Evolutionary conservation across 2,113 vertebrate species (phyloP).

Genomic region (Platichthys flesus): DNA sequence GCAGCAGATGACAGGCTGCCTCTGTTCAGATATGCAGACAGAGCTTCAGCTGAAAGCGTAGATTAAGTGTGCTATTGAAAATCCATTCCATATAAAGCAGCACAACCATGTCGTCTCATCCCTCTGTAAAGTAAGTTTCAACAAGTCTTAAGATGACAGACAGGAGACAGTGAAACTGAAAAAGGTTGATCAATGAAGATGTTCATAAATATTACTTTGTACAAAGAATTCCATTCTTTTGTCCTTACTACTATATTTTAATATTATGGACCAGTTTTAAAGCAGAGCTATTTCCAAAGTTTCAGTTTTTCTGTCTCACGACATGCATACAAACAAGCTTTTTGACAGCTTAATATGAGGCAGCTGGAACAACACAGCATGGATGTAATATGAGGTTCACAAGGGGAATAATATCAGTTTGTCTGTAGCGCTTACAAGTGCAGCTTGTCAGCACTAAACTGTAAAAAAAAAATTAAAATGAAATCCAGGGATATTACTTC

Average conservation of each 20-base stretch:
- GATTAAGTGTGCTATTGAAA: not conserved
- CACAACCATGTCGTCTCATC: constrained; percentile 1
- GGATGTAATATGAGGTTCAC: constrained; percentile 3
- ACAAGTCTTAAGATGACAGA: not conserved
- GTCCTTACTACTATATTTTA: not conserved
- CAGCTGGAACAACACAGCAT: constrained; percentile 27
- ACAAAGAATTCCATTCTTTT: not conserved
- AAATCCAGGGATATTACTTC: no score
- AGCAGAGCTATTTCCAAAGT: constrained; percentile 3
- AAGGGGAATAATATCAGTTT: not conserved
- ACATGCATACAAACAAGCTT: constrained; percentile 2
- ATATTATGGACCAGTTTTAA: not conserved
- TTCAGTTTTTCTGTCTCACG: not conserved
- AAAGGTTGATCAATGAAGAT: not conserved
- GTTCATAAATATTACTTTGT: constrained; percentile 1
- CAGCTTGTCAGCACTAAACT: not conserved
- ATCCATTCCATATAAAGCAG: not conserved
- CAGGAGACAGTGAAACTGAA: not conserved
- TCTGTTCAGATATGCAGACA: not conserved
- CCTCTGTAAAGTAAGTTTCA: not conserved
- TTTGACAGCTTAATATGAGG: constrained; percentile 28
- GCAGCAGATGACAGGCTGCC: not conserved
- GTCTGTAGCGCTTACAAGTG: not conserved
- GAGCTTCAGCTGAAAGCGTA: not conserved
- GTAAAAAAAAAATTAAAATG: no score